These are phyloP conservation scores for Mesoligia furuncula DNA, from an alignment of 2,888 invertebrate species.

Conservation along the genomic window DNA sequence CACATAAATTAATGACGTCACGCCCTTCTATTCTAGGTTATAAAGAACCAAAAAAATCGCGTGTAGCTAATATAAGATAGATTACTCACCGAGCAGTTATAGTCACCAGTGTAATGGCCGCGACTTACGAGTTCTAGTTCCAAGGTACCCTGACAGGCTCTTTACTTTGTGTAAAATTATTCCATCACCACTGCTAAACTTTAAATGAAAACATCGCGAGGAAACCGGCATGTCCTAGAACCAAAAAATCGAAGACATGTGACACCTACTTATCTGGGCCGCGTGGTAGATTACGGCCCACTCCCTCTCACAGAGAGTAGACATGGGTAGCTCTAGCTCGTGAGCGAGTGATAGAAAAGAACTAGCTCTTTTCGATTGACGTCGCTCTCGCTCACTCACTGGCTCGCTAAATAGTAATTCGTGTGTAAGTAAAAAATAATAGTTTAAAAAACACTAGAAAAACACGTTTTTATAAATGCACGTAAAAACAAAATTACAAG, in stretches of 20 bases:
- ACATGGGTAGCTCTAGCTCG: no score
- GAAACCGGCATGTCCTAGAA: neutral
- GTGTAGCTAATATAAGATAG: constrained; percentile 27
- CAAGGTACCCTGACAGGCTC: neutral
- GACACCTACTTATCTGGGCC: neutral
- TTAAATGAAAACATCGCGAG: neutral
- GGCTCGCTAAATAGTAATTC: no score
- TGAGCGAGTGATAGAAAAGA: no score
- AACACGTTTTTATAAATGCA: no score
- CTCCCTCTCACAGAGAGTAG: neutral
- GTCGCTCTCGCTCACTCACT: no score
- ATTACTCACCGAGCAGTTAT: neutral
- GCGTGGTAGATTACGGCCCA: neutral
- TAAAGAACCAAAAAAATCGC: constrained; percentile 14
- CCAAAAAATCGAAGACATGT: neutral
- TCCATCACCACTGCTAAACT: neutral
- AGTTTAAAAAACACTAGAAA: no score
- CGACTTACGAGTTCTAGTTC: neutral
- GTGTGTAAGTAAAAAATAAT: no score
- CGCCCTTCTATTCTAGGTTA: neutral
- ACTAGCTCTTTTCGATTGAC: no score
- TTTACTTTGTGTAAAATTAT: neutral
- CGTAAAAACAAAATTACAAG: no score
- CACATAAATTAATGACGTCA: constrained; percentile 8
- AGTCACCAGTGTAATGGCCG: neutral